Base-by-base conservation (phyloP, 2,888 invertebrate species). In the Listrodromus nycthemerus region DNA sequence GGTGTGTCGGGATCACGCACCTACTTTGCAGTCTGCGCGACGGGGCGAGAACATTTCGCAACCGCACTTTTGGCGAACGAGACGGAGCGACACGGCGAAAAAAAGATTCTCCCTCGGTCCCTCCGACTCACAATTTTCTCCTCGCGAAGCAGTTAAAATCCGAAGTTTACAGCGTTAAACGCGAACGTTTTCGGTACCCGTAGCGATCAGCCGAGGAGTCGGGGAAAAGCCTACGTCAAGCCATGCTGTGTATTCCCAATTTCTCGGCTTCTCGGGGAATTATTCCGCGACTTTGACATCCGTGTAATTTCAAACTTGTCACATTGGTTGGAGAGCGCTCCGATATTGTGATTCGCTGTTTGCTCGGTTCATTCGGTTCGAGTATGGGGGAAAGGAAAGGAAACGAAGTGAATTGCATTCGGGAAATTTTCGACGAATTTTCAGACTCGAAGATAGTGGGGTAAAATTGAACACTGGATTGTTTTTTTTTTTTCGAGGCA, bases 1-100 rank as follows among this genome's bases (percentile, higher is more conserved):
- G 71, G 77, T 82, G 73, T 82, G 82, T 69, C 63, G 73, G 61
- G 73, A 82, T 82, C 82, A 82, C 82, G 82, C 82, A 82, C 77
- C 77, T 82, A 82, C 82, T 82, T 82, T 77, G 66, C 82, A 82
- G 82, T 82, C 82, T 73, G 73, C 77, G 73, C 73, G 73, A 41
- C 71, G 37, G 65, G n/a, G 61, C 71, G 76, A 78, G 82, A 82
- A 77, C 73, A 61, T 77, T 82, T 82, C 73, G 65, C 77, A 41
- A 78, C 66, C 66, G 77, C 82, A 77, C 77, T 82, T 76, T 78
- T 33, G 55, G 77, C 61, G 21, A 67, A 82, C 50, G 19, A 61
- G 61, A 71, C 69, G 50, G 58, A 71, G 33, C 66, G 65, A 61
- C 21, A 75, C n/a, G 52, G 63, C 6, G 41, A 58, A 66, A 13